phyloP scores from a whole-genome alignment of 2,113 vertebrate species.

The Castor canadensis region DNA sequence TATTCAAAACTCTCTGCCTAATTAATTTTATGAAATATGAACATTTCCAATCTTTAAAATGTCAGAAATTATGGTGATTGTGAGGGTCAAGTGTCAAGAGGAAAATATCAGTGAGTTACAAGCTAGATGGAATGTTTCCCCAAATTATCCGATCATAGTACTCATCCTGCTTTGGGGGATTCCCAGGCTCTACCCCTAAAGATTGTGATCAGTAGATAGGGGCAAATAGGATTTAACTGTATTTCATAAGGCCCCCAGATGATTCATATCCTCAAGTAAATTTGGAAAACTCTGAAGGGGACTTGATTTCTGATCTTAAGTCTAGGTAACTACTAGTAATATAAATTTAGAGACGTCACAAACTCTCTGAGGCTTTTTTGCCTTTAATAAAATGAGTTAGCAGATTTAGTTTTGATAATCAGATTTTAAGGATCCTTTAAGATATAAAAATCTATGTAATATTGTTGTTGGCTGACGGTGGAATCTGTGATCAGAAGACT shows the following conservation, averaged over 20 bases:
- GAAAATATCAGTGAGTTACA: background rate
- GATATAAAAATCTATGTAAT: background rate
- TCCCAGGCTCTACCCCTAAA: background rate
- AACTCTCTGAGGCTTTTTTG: background rate
- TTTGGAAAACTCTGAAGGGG: background rate
- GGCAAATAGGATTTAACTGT: background rate
- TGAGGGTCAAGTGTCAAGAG: constrained; percentile 1
- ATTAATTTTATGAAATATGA: constrained; percentile 28
- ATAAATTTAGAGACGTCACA: background rate
- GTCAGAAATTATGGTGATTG: background rate
- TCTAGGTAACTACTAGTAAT: background rate
- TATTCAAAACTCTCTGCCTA: constrained; percentile 25
- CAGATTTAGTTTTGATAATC: background rate
- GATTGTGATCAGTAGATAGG: background rate
- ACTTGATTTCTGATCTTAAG: constrained; percentile 3
- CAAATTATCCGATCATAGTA: background rate
- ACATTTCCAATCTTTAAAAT: constrained; percentile 21
- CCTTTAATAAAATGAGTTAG: background rate
- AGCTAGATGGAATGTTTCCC: background rate
- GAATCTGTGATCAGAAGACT: background rate
- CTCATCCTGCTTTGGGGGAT: background rate
- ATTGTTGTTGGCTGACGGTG: background rate
- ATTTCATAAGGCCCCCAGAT: background rate
- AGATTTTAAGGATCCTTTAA: background rate
- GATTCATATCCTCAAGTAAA: background rate